Evolutionary conservation across 37 sponge, comb jelly and placozoan genomes (phyloP), one percentile per base, ranked within the genome.

Genomic region (Eunapius fragilis): DNA sequence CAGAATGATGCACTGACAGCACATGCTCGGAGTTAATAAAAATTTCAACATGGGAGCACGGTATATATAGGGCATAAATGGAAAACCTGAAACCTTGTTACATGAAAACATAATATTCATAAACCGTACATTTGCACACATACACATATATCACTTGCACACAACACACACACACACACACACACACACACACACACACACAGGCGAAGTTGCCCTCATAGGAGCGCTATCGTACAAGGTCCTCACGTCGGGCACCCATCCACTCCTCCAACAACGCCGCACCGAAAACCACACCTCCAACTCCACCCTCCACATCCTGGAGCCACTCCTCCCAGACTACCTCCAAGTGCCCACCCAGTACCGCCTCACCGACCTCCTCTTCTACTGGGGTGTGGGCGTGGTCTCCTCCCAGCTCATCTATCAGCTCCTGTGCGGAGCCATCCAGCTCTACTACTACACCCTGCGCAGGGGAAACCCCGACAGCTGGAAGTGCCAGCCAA

Each of bases 401-500:
- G 28, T 22, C 5, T 85, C 86, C 11, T 85, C 86, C 22, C 48
- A 47, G 31, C 23, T 85, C 31, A 69, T 85, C 71, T 85, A 85
- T 24, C 86, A 85, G 5, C 6, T n/a, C 9, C 19, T 88, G 25
- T 88, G 89, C 34, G 89, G 84, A 0, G 33, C 45, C 69, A 38
- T 88, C 0, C 77, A 88, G 71, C 13, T 74, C 48, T 84, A 88
- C 32, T 88, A 37, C 78, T 88, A 88, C 84, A 45, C 27, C 27
- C 28, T 48, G 37, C 77, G 68, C 36, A 31, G 89, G 31, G 50
- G 58, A 28, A 26, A 68, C 22, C 72, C 83, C 13, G 71, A 75
- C 17, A 33, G 49, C 36, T 88, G 89, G 89, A 88, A 88, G 36
- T 88, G 89, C 70, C 89, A 88, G 69, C 84, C 89, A 75, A 69